Percentiles rank a stretch among this genome's conserved stretches.
Conservation (phyloP, 2,797 vertebrate species). For the Melanotaenia boesemani region DNA sequence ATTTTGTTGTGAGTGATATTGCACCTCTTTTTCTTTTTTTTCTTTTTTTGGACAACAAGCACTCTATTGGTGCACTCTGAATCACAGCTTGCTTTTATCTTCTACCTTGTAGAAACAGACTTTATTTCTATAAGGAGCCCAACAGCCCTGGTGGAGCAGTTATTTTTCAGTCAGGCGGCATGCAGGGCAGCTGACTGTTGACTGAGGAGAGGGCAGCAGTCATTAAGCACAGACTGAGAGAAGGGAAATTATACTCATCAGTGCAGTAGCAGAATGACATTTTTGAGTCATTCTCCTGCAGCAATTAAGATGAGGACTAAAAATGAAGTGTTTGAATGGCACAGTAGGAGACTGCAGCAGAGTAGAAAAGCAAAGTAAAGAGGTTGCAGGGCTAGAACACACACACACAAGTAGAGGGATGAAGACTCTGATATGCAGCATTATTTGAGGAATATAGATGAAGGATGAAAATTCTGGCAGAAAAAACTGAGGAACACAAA, state of each 20-base stretch:
- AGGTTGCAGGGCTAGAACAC: constrained; percentile 15
- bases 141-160: constrained; percentile 10
- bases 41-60: background rate
- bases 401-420: background rate
- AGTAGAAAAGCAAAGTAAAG: constrained; percentile 1
- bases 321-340: constrained; percentile 6
- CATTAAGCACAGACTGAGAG: constrained; percentile 34
- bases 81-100: constrained; percentile 44
- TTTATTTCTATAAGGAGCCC: constrained; percentile 26
- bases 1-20: constrained; percentile 35
- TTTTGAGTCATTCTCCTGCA: constrained; percentile 22
- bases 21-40: constrained; percentile 7
- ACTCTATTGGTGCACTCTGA: constrained; percentile 21
- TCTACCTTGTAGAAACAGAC: constrained; percentile 27
- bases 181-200: constrained; percentile 30
- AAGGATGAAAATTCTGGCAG: constrained; percentile 16
- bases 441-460: constrained; percentile 16
- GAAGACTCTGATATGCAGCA: background rate
- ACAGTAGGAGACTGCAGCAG: constrained; percentile 8
- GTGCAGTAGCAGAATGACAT: constrained; percentile 19
- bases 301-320: constrained; percentile 38
- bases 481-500: background rate
- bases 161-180: constrained; percentile 16
- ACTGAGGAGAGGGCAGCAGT: constrained; percentile 28
- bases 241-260: constrained; percentile 43